phyloP scores from a whole-genome alignment of 2,888 invertebrate species.

The Dicycla oo region DNA sequence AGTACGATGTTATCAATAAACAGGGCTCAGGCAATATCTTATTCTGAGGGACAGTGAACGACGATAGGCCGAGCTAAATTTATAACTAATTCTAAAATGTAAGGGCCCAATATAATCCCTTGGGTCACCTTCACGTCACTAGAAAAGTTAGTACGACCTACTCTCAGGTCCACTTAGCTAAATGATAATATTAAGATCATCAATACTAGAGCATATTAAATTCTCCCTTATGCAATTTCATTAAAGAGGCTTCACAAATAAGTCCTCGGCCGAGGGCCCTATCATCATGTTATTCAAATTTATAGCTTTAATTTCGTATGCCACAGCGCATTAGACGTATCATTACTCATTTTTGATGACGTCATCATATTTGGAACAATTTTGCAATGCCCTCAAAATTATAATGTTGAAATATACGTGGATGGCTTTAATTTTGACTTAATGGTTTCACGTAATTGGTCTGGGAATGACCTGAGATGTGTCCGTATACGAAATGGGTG shows the following conservation, averaged over 20 bases:
- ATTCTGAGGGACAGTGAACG: slow-evolving; percentile 31
- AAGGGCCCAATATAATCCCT: slow-evolving; percentile 40
- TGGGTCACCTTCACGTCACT: slow-evolving; percentile 25
- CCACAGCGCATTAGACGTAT: slow-evolving; percentile 75
- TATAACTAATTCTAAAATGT: slow-evolving; percentile 48
- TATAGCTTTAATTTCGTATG: slow-evolving; percentile 84
- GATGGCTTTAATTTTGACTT: slow-evolving; percentile 64
- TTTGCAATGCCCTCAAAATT: slow-evolving; percentile 65
- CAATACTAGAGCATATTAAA: slow-evolving; percentile 46
- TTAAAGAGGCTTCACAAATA: slow-evolving; percentile 60
- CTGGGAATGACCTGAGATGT: slow-evolving; percentile 55
- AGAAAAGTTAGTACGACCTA: slow-evolving; percentile 12
- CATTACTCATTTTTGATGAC: slow-evolving; percentile 80
- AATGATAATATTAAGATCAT: slow-evolving; percentile 48
- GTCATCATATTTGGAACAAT: slow-evolving; percentile 71
- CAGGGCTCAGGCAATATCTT: slow-evolving; percentile 33
- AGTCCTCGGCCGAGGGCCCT: slow-evolving; percentile 54
- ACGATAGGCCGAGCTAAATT: slow-evolving; percentile 40
- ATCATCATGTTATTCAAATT: slow-evolving; percentile 78
- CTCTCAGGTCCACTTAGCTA: slow-evolving; percentile 38
- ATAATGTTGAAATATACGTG: slow-evolving; percentile 60
- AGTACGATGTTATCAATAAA: slow-evolving; percentile 35
- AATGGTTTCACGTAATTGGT: slow-evolving; percentile 49
- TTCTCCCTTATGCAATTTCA: slow-evolving; percentile 60
- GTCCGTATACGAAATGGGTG: slow-evolving; percentile 24